phyloP scores from a whole-genome alignment of 1,140 invertebrate species.

The Rhopalosiphum maidis region DNA sequence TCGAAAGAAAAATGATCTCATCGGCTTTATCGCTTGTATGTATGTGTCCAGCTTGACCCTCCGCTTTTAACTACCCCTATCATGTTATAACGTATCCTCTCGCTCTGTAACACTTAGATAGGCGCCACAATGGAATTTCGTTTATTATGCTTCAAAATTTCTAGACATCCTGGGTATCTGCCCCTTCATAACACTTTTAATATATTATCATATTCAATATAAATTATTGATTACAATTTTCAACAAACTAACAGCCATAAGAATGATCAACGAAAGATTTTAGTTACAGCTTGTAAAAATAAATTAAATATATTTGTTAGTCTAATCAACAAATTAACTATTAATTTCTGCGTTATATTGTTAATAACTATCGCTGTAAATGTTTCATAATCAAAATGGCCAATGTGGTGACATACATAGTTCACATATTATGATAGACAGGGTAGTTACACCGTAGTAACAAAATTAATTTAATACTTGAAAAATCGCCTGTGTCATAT shows the following conservation, averaged over 20 bases:
- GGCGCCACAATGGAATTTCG: background rate
- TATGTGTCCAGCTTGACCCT: background rate
- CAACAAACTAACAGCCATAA: too few relatives aligned
- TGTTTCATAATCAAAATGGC: background rate
- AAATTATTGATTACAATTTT: too few relatives aligned
- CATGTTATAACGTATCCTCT: background rate
- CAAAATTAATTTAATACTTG: background rate
- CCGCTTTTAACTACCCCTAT: background rate
- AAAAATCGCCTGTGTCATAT: background rate
- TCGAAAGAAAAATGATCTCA: background rate
- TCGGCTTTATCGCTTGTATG: background rate
- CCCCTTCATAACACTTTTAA: background rate
- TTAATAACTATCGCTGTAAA: background rate
- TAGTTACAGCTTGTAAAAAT: background rate
- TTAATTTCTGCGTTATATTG: background rate
- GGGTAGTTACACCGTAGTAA: background rate
- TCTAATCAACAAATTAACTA: too few relatives aligned
- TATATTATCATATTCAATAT: background rate
- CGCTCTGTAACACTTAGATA: constrained; percentile 37
- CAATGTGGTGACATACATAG: background rate
- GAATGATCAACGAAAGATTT: too few relatives aligned
- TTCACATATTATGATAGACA: background rate
- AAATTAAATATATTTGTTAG: background rate
- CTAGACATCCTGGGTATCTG: background rate
- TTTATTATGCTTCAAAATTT: background rate